Percentiles rank a stretch among this genome's conserved stretches.
phyloP scores from a whole-genome alignment of 2,113 vertebrate genomes.

The Prunella himalayana region DNA sequence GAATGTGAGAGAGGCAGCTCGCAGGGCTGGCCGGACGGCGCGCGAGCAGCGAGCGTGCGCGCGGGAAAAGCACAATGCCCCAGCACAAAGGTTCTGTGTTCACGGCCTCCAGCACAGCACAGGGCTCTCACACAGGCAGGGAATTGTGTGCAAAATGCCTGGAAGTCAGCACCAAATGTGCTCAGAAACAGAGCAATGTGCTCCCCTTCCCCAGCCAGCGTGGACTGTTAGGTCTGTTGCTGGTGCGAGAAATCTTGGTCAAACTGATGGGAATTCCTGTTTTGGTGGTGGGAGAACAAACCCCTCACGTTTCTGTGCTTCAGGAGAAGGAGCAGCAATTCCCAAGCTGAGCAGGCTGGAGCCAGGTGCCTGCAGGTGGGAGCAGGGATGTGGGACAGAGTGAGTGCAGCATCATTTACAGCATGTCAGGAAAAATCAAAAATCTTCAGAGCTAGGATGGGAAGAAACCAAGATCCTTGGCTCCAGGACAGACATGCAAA shows the following conservation, averaged over 20 bases:
- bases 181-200: background rate
- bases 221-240: no score
- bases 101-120: background rate
- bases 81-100: conserved; percentile 72
- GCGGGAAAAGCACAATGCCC: background rate
- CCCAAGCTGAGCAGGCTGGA: background rate
- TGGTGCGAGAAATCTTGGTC: background rate
- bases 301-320: fast-evolving
- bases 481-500: background rate
- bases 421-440: background rate
- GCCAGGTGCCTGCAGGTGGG: background rate
- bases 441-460: background rate
- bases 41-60: background rate
- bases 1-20: conserved; percentile 36
- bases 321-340: background rate
- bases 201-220: background rate
- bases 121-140: background rate
- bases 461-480: background rate
- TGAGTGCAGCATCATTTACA: fast-evolving
- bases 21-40: background rate
- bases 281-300: background rate
- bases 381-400: fast-evolving
- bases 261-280: background rate
- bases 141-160: conserved; percentile 20
- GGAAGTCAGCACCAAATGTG: background rate